Conservation (phyloP, 2,797 vertebrate species). For the Centroberyx gerrardi region DNA sequence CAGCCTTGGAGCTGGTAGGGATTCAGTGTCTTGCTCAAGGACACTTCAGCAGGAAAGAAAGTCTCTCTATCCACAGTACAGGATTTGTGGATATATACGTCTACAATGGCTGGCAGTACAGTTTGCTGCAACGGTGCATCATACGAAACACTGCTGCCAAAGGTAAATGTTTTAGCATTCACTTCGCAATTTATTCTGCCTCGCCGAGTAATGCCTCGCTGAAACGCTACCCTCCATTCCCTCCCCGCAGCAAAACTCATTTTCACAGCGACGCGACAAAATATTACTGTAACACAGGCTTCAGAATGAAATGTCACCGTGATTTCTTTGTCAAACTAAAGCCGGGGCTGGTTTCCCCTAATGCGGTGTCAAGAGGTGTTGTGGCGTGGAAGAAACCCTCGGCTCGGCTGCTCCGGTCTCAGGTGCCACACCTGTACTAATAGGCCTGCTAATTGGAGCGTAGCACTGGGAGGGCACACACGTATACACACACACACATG, state of each 20-base stretch:
- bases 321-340: conserved; percentile 57
- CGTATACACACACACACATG: conserved; percentile 7
- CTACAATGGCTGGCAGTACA: not conserved
- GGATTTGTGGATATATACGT: not conserved
- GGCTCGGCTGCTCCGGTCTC: conserved; percentile 50
- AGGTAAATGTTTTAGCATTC: conserved; percentile 42
- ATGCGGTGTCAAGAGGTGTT: conserved; percentile 17
- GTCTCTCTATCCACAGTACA: no score
- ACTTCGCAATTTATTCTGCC: conserved; percentile 35
- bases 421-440: conserved; percentile 71
- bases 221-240: conserved; percentile 19
- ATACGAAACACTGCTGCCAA: conserved; percentile 13
- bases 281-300: conserved; percentile 53
- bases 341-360: conserved; percentile 12
- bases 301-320: conserved; percentile 46
- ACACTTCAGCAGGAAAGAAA: no score
- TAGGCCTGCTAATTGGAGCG: conserved; percentile 68
- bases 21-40: no score
- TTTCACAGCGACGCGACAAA: conserved; percentile 57
- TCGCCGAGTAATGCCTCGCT: conserved; percentile 8
- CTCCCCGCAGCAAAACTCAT: conserved; percentile 41
- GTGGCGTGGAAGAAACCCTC: conserved; percentile 19
- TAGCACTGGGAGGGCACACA: conserved; percentile 6
- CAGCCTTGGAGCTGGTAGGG: no score
- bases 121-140: not conserved